Percentiles rank a stretch among this genome's conserved stretches.
phyloP scores from a whole-genome alignment of 1,140 invertebrate species.

The Cydia amplana region DNA sequence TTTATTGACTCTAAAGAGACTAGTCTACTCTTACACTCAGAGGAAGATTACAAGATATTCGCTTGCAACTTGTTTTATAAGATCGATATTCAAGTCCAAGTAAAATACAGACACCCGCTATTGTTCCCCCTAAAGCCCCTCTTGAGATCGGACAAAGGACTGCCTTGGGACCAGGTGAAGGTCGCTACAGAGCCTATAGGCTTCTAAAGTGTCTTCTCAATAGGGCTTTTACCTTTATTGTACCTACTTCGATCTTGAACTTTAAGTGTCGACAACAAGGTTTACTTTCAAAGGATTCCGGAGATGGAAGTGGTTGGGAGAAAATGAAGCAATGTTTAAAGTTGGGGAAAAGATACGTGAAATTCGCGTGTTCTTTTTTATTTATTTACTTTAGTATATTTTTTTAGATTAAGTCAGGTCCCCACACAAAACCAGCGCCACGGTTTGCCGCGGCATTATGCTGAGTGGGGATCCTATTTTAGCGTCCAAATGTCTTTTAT shows the following conservation, averaged over 20 bases:
- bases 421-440: too few relatives aligned
- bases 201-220: not conserved
- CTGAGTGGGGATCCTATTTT: too few relatives aligned
- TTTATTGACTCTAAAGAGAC: not conserved
- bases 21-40: not conserved
- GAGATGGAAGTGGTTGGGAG: not conserved
- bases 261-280: not conserved
- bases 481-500: too few relatives aligned
- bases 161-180: conserved; percentile 1
- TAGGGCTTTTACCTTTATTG: not conserved
- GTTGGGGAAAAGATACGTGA: not conserved
- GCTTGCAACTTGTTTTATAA: not conserved
- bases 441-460: too few relatives aligned
- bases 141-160: not conserved
- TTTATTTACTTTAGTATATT: too few relatives aligned
- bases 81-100: not conserved
- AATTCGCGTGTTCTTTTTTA: not conserved
- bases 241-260: not conserved
- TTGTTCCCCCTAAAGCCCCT: not conserved
- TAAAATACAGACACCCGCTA: conserved; percentile 2
- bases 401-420: too few relatives aligned
- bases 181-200: not conserved
- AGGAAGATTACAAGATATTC: not conserved
- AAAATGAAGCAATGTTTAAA: not conserved
- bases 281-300: not conserved